A percentile compares a stretch with the other conserved stretches of the same genome.
These are phyloP conservation scores for Sylvia atricapilla DNA, from an alignment of 2,113 vertebrate species.

Conservation along the genomic window DNA sequence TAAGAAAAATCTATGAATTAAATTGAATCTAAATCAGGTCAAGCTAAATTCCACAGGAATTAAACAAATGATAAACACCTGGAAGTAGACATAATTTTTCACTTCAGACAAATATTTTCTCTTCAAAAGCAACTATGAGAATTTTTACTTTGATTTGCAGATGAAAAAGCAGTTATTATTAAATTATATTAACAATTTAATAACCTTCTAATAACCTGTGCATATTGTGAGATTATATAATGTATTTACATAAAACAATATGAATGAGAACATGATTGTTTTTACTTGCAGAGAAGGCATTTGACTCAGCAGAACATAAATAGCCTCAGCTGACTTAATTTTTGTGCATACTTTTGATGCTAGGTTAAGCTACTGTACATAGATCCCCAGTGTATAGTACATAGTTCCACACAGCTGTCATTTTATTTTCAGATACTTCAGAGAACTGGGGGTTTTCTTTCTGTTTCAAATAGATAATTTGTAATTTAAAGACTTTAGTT, in stretches of 20 bases:
- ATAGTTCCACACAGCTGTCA: neutral
- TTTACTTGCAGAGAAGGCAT: constrained; percentile 5
- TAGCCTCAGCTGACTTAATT: constrained; percentile 4
- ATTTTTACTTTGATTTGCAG: neutral
- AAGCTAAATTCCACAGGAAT: neutral
- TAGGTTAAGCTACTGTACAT: neutral
- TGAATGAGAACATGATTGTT: neutral
- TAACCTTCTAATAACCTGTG: neutral
- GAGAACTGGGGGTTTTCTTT: neutral
- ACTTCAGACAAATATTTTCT: neutral
- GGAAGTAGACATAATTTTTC: neutral
- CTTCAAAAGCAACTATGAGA: neutral
- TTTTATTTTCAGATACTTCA: neutral
- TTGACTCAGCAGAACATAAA: constrained; percentile 54
- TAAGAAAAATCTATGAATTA: neutral
- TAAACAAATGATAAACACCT: neutral
- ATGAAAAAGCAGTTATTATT: neutral
- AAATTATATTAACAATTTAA: neutral
- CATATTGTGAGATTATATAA: constrained; percentile 4
- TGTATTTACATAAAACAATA: constrained; percentile 22
- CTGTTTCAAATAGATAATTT: neutral
- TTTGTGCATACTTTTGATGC: neutral
- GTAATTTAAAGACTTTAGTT: neutral
- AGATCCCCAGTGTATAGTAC: neutral
- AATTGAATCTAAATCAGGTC: neutral